Conservation (phyloP, 1,140 invertebrate genomes). For the Lycorma delicatula region DNA sequence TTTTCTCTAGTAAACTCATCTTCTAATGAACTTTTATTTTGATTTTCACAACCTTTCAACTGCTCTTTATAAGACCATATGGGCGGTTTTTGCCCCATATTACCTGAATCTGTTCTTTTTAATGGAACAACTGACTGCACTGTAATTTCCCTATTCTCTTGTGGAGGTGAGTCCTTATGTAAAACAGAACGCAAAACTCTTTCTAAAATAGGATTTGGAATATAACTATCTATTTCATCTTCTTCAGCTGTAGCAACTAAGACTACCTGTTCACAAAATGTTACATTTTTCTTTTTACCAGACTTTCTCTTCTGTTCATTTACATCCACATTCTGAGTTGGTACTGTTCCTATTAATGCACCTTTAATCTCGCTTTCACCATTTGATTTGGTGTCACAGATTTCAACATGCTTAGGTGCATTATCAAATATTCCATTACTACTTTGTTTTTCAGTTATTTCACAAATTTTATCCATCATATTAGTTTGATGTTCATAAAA, state of each 20-base stretch:
- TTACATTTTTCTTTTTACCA: conserved; percentile 83
- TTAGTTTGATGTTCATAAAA: not conserved
- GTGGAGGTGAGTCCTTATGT: conserved; percentile 44
- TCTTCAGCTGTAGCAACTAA: conserved; percentile 85
- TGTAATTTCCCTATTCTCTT: conserved; percentile 25
- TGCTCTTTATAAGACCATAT: conserved; percentile 6
- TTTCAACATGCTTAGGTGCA: no score
- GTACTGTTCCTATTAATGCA: no score
- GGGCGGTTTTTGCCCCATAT: conserved; percentile 18
- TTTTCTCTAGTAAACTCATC: not conserved
- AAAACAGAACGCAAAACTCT: conserved; percentile 71
- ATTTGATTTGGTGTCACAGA: not conserved
- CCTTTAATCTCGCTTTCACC: no score
- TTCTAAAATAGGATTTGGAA: conserved; percentile 84
- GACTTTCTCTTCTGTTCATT: conserved; percentile 37
- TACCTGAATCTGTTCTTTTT: conserved; percentile 31
- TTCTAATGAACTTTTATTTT: conserved; percentile 1
- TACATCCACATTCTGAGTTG: conserved; percentile 14
- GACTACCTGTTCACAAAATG: conserved; percentile 88
- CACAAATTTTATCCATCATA: conserved; percentile 1
- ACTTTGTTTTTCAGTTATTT: not conserved
- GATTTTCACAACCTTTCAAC: not conserved
- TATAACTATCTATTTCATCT: conserved; percentile 79
- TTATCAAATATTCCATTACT: not conserved
- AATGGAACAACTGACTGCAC: conserved; percentile 32